These are phyloP conservation scores for Holacanthella duospinosa DNA, from an alignment of 2,888 invertebrate species.

Conservation along the genomic window DNA sequence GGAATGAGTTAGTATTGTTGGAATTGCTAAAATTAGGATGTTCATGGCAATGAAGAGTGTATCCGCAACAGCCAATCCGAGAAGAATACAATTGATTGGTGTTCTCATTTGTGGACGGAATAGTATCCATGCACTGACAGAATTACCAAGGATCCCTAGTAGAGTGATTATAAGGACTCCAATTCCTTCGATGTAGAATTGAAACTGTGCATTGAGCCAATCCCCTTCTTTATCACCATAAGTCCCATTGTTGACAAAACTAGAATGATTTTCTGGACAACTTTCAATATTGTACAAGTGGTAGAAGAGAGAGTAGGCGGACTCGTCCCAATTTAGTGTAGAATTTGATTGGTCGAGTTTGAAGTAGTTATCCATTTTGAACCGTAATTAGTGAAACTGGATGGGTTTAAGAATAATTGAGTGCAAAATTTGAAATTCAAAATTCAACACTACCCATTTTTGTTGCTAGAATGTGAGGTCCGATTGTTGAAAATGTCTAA, in stretches of 20 bases:
- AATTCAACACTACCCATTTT: no score
- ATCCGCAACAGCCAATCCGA: constrained; percentile 86
- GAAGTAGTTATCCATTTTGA: background rate
- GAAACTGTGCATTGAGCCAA: constrained; percentile 38
- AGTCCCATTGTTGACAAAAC: background rate
- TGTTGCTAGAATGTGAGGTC: no score
- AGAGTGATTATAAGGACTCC: constrained; percentile 60
- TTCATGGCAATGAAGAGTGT: constrained; percentile 76
- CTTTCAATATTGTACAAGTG: background rate
- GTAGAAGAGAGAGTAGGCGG: background rate
- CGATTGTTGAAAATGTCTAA: no score
- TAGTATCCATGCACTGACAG: constrained; percentile 77
- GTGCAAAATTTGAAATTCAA: no score
- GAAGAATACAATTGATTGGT: constrained; percentile 85
- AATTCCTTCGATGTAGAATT: constrained; percentile 72
- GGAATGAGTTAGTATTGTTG: constrained; percentile 39
- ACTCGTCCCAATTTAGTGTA: background rate
- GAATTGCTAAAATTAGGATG: constrained; percentile 70
- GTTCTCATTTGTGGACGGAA: constrained; percentile 89
- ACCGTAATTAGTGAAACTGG: no score
- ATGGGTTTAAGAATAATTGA: no score
- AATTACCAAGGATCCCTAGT: constrained; percentile 72
- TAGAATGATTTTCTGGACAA: background rate
- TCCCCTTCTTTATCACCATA: background rate
- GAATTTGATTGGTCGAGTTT: background rate